phyloP scores from a whole-genome alignment of 1,140 invertebrate genomes.

The Cydia amplana region DNA sequence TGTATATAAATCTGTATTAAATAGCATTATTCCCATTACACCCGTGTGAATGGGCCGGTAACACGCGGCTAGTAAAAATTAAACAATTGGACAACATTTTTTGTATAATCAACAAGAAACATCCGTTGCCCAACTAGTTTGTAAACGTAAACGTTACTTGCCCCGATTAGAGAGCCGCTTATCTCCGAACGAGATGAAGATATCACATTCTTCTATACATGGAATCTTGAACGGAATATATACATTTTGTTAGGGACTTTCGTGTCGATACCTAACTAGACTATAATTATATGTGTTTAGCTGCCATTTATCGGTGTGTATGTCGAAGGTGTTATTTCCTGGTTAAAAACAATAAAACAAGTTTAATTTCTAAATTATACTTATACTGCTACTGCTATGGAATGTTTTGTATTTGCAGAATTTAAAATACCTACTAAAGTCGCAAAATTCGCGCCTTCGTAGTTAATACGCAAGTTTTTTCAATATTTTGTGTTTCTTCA shows the following conservation, averaged over 20 bases:
- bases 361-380: no score
- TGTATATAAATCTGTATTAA: conserved; percentile 18
- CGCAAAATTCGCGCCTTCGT: no score
- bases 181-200: conserved; percentile 64
- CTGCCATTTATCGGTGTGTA: background rate
- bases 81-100: conserved; percentile 48
- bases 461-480: no score
- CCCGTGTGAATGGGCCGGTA: background rate
- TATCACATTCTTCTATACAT: conserved; percentile 39
- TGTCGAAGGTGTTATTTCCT: background rate
- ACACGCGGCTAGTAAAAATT: conserved; percentile 31
- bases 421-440: no score
- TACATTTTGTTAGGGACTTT: conserved; percentile 30
- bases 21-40: conserved; percentile 14
- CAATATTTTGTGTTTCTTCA: no score
- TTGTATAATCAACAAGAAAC: conserved; percentile 56
- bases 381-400: no score
- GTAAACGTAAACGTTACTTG: conserved; percentile 61
- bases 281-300: background rate
- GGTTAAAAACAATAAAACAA: no score
- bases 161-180: conserved; percentile 68
- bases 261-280: background rate
- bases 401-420: no score
- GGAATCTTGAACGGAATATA: conserved; percentile 29
- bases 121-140: conserved; percentile 65